Conservation (phyloP, 2,888 invertebrate genomes). For the Mermis nigrescens region DNA sequence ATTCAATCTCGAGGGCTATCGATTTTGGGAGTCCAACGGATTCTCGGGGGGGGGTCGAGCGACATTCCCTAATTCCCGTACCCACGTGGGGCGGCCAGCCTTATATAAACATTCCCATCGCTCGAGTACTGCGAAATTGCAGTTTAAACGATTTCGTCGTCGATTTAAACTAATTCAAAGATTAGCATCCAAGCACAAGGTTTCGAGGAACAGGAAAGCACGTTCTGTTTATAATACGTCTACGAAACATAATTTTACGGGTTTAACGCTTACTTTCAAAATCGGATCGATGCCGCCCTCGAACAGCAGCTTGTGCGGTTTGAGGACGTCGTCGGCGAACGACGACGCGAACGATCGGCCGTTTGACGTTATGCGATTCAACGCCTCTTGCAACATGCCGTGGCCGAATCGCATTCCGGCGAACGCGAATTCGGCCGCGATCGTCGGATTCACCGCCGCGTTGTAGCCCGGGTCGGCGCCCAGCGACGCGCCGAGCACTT, state of each 20-base stretch:
- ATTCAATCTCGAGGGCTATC: too few species aligned
- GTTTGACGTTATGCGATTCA: conserved; percentile 59
- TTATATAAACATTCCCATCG: too few species aligned
- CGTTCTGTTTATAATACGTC: neutral
- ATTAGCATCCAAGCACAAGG: too few species aligned
- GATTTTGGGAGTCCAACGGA: too few species aligned
- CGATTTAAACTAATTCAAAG: too few species aligned
- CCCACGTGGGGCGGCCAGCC: too few species aligned
- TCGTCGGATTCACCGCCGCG: conserved; percentile 1
- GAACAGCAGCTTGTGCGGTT: conserved; percentile 80
- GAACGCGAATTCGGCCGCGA: neutral
- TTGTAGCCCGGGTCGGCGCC: conserved; percentile 35
- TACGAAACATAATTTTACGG: neutral
- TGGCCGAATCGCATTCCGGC: conserved; percentile 5
- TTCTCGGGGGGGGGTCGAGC: too few species aligned
- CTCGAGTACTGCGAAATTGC: too few species aligned
- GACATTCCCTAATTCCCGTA: too few species aligned
- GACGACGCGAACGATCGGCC: conserved; percentile 66
- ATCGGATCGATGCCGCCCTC: conserved; percentile 93
- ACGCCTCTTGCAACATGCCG: conserved; percentile 33
- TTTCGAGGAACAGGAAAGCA: neutral
- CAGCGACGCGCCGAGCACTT: conserved; percentile 38
- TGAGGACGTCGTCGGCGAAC: conserved; percentile 40
- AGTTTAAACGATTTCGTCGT: too few species aligned
- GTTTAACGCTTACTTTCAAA: conserved; percentile 42